Evolutionary conservation across 2,113 vertebrate species (phyloP).

Genomic region (Xenopus borealis): DNA sequence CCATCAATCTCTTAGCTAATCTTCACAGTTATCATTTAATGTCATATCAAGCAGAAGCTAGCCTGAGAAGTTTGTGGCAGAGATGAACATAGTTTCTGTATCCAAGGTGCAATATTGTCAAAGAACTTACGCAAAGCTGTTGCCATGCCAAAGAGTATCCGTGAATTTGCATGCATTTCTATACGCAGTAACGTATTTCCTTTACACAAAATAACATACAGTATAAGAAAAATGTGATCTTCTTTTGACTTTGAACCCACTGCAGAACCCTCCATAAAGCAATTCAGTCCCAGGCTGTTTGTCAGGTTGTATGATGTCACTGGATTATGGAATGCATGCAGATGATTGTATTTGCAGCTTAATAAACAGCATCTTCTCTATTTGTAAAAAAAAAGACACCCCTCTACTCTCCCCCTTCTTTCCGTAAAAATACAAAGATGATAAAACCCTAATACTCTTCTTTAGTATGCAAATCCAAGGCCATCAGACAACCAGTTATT

Average conservation of each 20-base stretch:
- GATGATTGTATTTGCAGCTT: conserved; percentile 30
- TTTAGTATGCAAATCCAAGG: conserved; percentile 52
- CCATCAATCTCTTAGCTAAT: conserved; percentile 34
- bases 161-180: conserved; percentile 13
- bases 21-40: conserved; percentile 20
- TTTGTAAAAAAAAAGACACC: conserved; percentile 39
- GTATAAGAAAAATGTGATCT: conserved; percentile 42
- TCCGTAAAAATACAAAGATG: conserved; percentile 37
- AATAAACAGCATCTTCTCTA: conserved; percentile 42
- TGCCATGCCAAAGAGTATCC: conserved; percentile 9
- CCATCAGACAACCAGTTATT: conserved; percentile 39
- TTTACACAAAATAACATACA: conserved; percentile 2
- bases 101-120: conserved; percentile 2
- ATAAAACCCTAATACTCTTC: conserved; percentile 45
- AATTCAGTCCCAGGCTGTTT: conserved; percentile 45
- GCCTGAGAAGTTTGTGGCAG: neutral
- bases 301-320: conserved; percentile 13
- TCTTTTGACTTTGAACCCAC: conserved; percentile 42
- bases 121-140: conserved; percentile 3
- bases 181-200: neutral
- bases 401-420: neutral
- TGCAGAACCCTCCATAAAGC: conserved; percentile 40
- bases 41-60: conserved; percentile 9
- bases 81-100: conserved; percentile 4
- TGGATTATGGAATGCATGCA: conserved; percentile 33